Evolutionary conservation across 1,140 invertebrate species (phyloP).

Genomic region (Bombus fervidus): DNA sequence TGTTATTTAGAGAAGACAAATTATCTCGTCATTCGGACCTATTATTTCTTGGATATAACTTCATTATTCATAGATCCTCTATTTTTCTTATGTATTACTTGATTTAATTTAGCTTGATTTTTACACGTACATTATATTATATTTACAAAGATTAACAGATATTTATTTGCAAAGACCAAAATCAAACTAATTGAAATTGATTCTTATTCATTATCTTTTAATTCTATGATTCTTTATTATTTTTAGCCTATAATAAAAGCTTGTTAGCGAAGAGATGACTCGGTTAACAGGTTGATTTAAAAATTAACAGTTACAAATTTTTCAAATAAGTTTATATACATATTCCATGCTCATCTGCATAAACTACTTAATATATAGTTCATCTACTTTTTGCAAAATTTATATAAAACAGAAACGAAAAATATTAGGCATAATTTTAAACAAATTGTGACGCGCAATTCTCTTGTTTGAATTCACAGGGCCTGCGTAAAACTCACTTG

Average conservation of each 20-base stretch:
- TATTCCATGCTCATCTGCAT: not conserved
- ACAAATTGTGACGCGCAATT: not conserved
- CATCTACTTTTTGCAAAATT: not conserved
- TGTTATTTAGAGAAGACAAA: not conserved
- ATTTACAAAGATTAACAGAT: not conserved
- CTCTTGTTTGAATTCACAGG: not conserved
- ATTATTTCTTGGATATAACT: not conserved
- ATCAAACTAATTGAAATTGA: not conserved
- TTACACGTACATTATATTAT: not conserved
- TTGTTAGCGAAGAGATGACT: not conserved
- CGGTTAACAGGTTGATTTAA: not conserved
- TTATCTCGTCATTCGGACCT: not conserved
- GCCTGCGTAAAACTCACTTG: conserved; percentile 57
- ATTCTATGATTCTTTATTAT: not conserved
- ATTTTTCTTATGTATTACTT: not conserved
- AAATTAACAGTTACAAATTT: not conserved
- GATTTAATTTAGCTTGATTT: not conserved
- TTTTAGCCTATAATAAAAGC: not conserved
- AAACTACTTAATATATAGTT: not conserved
- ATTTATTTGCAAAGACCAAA: not conserved
- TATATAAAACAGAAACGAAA: not conserved
- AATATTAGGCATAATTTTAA: not conserved
- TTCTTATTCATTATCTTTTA: not conserved
- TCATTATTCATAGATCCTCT: not conserved
- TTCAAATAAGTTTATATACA: not conserved